Base-by-base conservation (phyloP, 2,797 vertebrate species). In the Gymnocypris eckloni region DNA sequence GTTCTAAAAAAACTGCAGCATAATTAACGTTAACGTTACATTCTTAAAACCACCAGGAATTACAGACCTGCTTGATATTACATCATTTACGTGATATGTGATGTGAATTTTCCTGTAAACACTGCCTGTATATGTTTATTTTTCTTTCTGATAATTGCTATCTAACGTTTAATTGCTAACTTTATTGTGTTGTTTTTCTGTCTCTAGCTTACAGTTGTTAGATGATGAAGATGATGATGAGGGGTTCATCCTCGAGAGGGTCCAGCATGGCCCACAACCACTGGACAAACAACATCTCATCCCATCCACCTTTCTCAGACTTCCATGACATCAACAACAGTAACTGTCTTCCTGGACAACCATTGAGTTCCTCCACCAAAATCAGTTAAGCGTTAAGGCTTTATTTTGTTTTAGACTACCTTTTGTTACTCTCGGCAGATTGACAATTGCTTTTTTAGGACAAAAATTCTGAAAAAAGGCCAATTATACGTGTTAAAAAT, bases 211-310 rank as follows among this genome's bases (percentile, higher is more conserved):
- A 11, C 43, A 91, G 89, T 61, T 67, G 37, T n/a, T 90, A 56
- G 59, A 93, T 94, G 92, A 90, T 94, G 92, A 90, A 91, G 85
- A 54, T 67, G 79, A 43, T 25, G 70, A 56, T 75, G 79, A 61
- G 84, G 87, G 33, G 91, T 92, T 64, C 89, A 84, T 78, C 91
- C 50, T 90, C 91, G 6, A 93, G 90, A 25, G 88, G 92, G 43
- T 72, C 92, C 0, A 61, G 82, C 69, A 94, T 92, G 81, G 86
- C 91, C 1, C 84, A 93, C 10, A 89, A 91, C 0, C 78, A 91
- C 5, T 93, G 88, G 81, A 93, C 79, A 76, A 92, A 93, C 82
- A 73, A 93, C 82, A 73, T 88, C 6, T 50, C 89, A 3, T 13
- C 22, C 0, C 79, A 6, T 0, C 70, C 91, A 16, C 81, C 20